These are phyloP conservation scores for Toxostoma redivivum DNA, from an alignment of 2,113 vertebrate species.

Conservation along the genomic window DNA sequence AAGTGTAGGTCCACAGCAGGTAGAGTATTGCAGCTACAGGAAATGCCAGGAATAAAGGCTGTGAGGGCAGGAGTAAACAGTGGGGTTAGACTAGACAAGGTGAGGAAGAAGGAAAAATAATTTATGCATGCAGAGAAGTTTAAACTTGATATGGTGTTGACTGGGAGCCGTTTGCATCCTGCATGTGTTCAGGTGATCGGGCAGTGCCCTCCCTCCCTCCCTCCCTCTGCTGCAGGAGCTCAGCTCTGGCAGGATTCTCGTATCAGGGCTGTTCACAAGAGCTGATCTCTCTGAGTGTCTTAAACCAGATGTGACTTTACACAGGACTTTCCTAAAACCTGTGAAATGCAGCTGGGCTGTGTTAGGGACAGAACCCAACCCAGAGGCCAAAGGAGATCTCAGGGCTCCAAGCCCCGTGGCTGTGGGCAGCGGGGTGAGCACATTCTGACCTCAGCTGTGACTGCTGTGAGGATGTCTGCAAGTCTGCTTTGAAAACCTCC, in stretches of 20 bases:
- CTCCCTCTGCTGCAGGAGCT: neutral
- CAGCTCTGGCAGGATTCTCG: neutral
- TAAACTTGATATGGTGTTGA: neutral
- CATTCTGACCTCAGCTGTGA: neutral
- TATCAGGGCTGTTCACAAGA: neutral
- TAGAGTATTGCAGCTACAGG: neutral
- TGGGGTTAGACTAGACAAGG: neutral
- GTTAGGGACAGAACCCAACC: neutral
- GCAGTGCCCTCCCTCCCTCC: neutral
- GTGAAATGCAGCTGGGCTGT: neutral
- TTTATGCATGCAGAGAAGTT: neutral
- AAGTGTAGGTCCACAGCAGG: neutral
- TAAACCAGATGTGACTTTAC: neutral
- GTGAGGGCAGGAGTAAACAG: neutral
- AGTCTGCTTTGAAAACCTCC: neutral
- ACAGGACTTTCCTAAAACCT: neutral
- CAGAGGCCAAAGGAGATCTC: neutral
- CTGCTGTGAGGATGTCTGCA: neutral
- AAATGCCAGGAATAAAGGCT: neutral
- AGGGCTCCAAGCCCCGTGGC: neutral
- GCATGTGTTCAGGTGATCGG: neutral
- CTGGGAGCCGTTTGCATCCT: neutral
- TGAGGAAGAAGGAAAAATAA: neutral
- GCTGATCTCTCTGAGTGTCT: neutral
- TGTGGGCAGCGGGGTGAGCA: neutral